phyloP scores from a whole-genome alignment of 2,888 invertebrate species.

The Brachycybe producta region DNA sequence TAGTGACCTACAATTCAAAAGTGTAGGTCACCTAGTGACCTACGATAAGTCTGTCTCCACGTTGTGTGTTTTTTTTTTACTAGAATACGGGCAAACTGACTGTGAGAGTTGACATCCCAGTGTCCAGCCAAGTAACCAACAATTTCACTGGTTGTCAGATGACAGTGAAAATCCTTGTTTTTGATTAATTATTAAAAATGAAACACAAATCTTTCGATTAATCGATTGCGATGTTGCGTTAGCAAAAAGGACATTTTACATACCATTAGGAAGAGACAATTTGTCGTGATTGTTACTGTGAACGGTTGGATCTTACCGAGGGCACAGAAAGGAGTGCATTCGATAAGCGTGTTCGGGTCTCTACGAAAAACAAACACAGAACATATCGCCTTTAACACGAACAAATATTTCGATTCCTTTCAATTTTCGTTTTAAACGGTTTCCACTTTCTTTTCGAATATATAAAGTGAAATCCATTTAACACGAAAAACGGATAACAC shows the following conservation, averaged over 20 bases:
- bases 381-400: background rate
- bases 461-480: no score
- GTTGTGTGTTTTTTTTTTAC: background rate
- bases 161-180: constrained; percentile 85
- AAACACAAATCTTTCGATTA: background rate
- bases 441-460: no score
- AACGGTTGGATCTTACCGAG: constrained; percentile 88
- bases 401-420: no score
- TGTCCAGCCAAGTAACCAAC: constrained; percentile 91
- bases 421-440: no score
- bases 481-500: no score
- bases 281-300: constrained; percentile 65
- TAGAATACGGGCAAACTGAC: constrained; percentile 44
- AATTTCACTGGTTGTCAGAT: constrained; percentile 83
- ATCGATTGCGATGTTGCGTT: background rate
- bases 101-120: constrained; percentile 87
- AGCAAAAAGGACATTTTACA: constrained; percentile 18
- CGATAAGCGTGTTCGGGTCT: constrained; percentile 77
- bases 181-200: background rate
- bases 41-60: background rate
- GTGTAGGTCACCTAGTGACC: no score
- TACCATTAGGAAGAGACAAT: constrained; percentile 67
- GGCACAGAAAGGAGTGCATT: constrained; percentile 73
- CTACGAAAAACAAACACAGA: constrained; percentile 39
- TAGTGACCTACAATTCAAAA: no score